Conservation (phyloP, 2,113 vertebrate genomes). For the Pimephales promelas region DNA sequence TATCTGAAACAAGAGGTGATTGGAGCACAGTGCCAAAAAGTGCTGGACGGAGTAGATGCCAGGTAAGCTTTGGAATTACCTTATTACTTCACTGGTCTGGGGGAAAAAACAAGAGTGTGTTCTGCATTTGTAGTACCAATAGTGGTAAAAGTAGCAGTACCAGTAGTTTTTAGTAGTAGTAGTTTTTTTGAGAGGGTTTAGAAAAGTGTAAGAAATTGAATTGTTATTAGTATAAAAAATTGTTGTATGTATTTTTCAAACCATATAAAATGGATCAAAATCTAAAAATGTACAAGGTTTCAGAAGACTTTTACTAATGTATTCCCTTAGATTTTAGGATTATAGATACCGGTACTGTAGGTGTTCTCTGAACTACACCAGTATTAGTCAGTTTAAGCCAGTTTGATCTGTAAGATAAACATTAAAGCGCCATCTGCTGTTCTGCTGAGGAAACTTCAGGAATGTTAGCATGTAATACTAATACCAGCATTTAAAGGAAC, state of each 20-base stretch:
- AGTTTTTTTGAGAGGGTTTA: background rate
- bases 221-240: background rate
- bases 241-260: background rate
- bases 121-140: background rate
- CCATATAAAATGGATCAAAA: background rate
- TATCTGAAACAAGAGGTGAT: constrained; percentile 99
- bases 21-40: constrained; percentile 87
- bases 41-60: constrained; percentile 89
- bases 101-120: background rate
- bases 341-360: background rate
- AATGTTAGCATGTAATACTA: background rate
- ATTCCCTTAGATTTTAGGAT: background rate
- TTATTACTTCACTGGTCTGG: background rate
- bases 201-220: too few relatives aligned
- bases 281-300: background rate
- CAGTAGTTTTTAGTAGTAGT: too few relatives aligned
- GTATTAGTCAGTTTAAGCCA: constrained; percentile 27
- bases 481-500: constrained; percentile 1
- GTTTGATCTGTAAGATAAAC: constrained; percentile 3
- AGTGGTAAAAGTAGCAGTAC: background rate
- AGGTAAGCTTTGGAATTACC: constrained; percentile 78
- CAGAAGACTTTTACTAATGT: background rate
- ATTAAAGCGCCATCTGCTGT: constrained; percentile 69
- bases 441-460: constrained; percentile 18
- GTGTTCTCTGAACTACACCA: background rate